Evolutionary conservation across 2,113 vertebrate genomes (phyloP).

Genomic region (Okapia johnstoni): DNA sequence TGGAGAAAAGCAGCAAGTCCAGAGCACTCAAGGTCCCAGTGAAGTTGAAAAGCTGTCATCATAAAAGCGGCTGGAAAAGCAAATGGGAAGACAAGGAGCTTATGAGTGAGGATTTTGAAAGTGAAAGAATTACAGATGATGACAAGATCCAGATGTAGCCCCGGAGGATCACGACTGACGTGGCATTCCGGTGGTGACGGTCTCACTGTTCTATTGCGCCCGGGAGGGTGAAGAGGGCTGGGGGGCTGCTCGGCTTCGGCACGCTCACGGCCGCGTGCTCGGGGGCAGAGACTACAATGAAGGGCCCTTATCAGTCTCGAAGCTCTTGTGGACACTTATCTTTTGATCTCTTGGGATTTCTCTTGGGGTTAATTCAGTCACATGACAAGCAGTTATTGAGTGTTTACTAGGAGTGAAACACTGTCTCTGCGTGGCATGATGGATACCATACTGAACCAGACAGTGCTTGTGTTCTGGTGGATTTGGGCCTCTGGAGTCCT

Average conservation of each 20-base stretch:
- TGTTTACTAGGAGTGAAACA: too few species aligned
- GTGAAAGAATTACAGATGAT: background rate
- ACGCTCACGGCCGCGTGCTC: background rate
- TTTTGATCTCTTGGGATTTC: background rate
- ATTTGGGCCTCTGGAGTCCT: background rate
- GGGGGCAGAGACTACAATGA: background rate
- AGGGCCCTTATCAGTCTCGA: background rate
- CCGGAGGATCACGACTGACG: background rate
- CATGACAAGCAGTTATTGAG: background rate
- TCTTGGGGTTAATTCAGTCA: background rate
- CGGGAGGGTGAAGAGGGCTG: background rate
- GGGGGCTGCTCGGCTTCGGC: too few species aligned
- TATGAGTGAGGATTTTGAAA: background rate
- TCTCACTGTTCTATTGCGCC: background rate
- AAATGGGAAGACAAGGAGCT: background rate
- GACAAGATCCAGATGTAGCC: background rate
- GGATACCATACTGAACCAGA: background rate
- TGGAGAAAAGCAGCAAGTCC: background rate
- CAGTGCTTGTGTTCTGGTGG: background rate
- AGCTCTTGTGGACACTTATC: background rate
- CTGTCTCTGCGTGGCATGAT: too few species aligned
- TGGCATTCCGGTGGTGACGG: fast-evolving
- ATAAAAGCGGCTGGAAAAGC: background rate
- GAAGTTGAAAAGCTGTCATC: background rate
- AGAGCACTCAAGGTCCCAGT: background rate